Evolutionary conservation across 2,797 vertebrate species (phyloP), one percentile per base, ranked within the genome.

Genomic region (Coranthus polyacanthus): DNA sequence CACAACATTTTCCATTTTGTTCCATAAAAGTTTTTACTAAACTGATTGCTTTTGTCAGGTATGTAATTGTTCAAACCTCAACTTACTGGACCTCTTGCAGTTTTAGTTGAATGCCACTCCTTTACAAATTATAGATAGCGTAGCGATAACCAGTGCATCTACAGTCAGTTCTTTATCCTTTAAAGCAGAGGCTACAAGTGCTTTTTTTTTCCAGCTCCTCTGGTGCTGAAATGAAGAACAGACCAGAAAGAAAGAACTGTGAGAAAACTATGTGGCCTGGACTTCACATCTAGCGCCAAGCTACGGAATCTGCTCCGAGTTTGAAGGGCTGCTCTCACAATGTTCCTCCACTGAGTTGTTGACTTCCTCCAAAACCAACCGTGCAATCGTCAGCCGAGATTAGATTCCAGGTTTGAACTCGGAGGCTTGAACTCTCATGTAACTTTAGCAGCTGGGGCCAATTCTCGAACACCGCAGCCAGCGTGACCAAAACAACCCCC

Each of bases 401-500:
- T 80, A 81, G 69, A 79, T 86, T 86, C 75, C 79, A 64, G 54
- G 72, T 76, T 63, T 79, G 66, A 75, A 73, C 64, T 71, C 54
- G 2, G 74, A 73, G 60, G 70, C 50, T 56, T 68, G 68, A 79
- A 63, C 81, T 77, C 70, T 65, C 68, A 37, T 87, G 86, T 87
- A 85, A 88, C 82, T 78, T 68, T 71, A 81, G 77, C 60, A 80
- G 75, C 84, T 49, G 4, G 37, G 79, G 78, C 71, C 67, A 75
- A 72, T 52, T 64, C 76, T 82, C 52, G 22, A 83, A 64, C 51
- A 7, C 56, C 11, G 55, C 70, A 46, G 82, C 76, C 70, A 70
- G 66, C 17, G 37, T 51, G 77, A 84, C 83, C 86, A 86, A 89
- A 89, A 92, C 87, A 89, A 86, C 68, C 59, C 72, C 84, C 87